These are phyloP conservation scores for Araneus ventricosus DNA, from an alignment of 1,140 invertebrate species.

Conservation along the genomic window DNA sequence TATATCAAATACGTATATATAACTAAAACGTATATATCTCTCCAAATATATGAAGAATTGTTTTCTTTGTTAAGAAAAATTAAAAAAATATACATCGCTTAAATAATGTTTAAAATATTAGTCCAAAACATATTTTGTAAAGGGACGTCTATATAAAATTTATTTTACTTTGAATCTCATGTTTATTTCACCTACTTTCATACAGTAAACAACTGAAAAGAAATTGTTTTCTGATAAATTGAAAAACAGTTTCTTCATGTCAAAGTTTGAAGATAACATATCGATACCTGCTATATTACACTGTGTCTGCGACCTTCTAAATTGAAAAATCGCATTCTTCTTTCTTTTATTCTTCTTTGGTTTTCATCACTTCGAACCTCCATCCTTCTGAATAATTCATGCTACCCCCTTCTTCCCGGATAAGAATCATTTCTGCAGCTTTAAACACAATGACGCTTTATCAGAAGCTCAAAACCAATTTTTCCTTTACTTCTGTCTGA, in stretches of 20 bases:
- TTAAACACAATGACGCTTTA: conserved; percentile 36
- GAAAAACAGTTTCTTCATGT: background rate
- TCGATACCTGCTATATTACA: background rate
- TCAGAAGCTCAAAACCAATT: conserved; percentile 36
- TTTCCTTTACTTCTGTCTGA: background rate
- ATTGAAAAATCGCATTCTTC: background rate
- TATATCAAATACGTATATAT: too few relatives aligned
- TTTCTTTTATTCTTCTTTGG: background rate
- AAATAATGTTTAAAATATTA: too few relatives aligned
- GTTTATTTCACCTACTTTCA: too few relatives aligned
- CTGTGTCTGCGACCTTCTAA: background rate
- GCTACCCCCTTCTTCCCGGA: background rate
- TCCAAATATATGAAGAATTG: too few relatives aligned
- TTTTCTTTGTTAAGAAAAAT: too few relatives aligned
- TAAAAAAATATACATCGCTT: too few relatives aligned
- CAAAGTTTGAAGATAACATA: background rate
- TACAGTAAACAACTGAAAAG: background rate
- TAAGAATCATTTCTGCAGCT: conserved; percentile 13
- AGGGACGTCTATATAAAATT: too few relatives aligned
- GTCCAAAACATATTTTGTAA: too few relatives aligned
- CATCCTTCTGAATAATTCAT: conserved; percentile 15
- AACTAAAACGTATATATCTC: too few relatives aligned
- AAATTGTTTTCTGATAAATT: background rate
- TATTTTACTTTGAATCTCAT: too few relatives aligned
- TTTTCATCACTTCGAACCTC: background rate